Evolutionary conservation across 2,113 vertebrate genomes (phyloP), one percentile per base, ranked within the genome.

Genomic region (Tenebrosternarchus preto): DNA sequence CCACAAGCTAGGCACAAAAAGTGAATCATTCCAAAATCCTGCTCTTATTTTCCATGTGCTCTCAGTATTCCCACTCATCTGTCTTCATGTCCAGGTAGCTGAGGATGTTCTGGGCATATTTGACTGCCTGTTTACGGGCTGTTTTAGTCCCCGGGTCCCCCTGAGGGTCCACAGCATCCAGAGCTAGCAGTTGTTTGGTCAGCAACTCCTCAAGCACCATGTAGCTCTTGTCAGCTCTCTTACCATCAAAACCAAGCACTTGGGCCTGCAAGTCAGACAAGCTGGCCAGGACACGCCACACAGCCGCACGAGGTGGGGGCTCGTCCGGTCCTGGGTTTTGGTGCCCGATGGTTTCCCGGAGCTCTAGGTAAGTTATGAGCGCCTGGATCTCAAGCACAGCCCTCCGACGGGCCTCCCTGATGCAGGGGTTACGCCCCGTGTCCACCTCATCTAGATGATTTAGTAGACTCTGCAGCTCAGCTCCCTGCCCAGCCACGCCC

Each of bases 71-170:
- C 96, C 96, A 98, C 84, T 98, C 96, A 75, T 99, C 98, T 0
- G 98, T 98, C 88, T 97, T 99, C 93, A 98, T 93, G 93, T 99
- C 97, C 73, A 99, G 92, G 72, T 97, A 97, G 93, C 94, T 94
- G 74, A 99, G 96, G 86, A 97, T 97, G 89, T 96, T 98, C 92
- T 99, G 97, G 4, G 97, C 97, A 0, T 97, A 95, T 89, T 95
- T 98, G 71, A 99, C 98, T 0, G 97, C 96, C 90, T 98, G 97
- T 74, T 97, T 98, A 57, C 98, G 90, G 31, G 97, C 96, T 59
- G 89, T 88, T 86, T 99, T 99, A 50, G 95, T 95, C 15, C 78
- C 86, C 83, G 95, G 95, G 0, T 99, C 94, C 0, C 98, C 98
- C 80, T 95, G 94, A 0, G 97, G 94, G 88, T 99, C 97, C 67